Percentiles rank a stretch among this genome's conserved stretches.
Evolutionary conservation across 2,113 vertebrate species (phyloP).

Genomic region (Leuciscus idus): DNA sequence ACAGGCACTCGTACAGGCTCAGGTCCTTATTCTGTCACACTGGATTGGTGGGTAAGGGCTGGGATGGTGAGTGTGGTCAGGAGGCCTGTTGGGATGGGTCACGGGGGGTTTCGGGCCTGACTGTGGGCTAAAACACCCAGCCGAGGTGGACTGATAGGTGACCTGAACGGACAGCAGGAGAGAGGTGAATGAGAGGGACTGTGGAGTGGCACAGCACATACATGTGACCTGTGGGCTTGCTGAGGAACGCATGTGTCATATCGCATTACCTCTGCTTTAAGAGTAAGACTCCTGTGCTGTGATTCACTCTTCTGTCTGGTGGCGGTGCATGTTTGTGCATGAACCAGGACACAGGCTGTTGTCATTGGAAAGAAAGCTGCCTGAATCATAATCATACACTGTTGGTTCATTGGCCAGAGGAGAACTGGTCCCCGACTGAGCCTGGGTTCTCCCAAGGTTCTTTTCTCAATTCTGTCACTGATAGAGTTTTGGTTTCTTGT

Average conservation of each 20-base stretch:
- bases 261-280: constrained; percentile 68
- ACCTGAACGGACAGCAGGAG: constrained; percentile 68
- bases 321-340: constrained; percentile 10
- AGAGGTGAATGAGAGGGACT: constrained; percentile 47
- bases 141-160: constrained; percentile 74
- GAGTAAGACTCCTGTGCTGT: constrained; percentile 6
- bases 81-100: constrained; percentile 58
- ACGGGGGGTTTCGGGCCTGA: constrained; percentile 63
- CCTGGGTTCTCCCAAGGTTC: too few relatives aligned
- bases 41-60: constrained; percentile 66
- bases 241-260: constrained; percentile 76
- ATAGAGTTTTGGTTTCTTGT: too few relatives aligned
- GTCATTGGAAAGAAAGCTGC: background rate
- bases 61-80: constrained; percentile 62
- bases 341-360: background rate
- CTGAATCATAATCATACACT: too few relatives aligned
- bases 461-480: too few relatives aligned
- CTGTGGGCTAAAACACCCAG: constrained; percentile 61
- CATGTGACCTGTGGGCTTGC: constrained; percentile 70
- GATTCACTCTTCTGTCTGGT: constrained; percentile 49
- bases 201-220: background rate
- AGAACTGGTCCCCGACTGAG: too few relatives aligned
- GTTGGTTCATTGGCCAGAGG: too few relatives aligned
- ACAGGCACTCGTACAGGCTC: constrained; percentile 67
- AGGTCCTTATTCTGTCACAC: constrained; percentile 77